Base-by-base conservation (phyloP, 1,140 invertebrate genomes). In the Drosophila pachea region DNA sequence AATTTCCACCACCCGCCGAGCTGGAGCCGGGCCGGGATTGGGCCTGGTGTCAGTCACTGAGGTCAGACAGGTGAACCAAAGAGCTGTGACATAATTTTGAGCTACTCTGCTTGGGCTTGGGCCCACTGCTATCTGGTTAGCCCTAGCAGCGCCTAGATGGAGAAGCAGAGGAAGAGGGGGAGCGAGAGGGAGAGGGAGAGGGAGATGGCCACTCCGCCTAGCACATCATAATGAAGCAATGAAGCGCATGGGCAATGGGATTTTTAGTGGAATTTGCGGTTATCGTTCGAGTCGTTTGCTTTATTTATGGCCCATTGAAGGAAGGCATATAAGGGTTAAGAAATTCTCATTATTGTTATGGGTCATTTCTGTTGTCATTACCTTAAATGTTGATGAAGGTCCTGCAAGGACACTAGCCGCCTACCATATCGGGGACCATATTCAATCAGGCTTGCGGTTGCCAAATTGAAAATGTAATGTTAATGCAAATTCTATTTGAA, bases 211-310 rank as follows among this genome's bases (percentile, higher is more conserved):
- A 32, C 42, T n/a, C 49, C 47, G 68, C 55, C 64, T 69, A 61
- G 29, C 72, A 66, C 68, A 71, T 74, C 62, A 71, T 71, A 74
- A 74, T 71, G 62, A 74, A 74, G 68, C 68, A 71, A 66, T 74
- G 72, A 66, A 67, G 7, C 54, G 40, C 52, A 32, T 59, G 62
- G 42, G 22, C 38, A 66, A 66, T 71, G 56, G 35, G 45, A 32
- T 62, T 74, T 74, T 74, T 74, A 74, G 71, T 74, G 72, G 62
- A 74, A 74, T 71, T 74, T 71, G 72, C 66, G 72, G 72, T 66
- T 74, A 74, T 74, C 67, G 72, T 45, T 42, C 32, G 29, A 55
- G 62, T 74, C 67, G 62, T 74, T 74, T 74, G 72, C 71, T 74
- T 74, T 71, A 73, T 70, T 70, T 73, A 73, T 70, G 48, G 47